Evolutionary conservation across 2,888 invertebrate species (phyloP), one percentile per base, ranked within the genome.

Genomic region (Cheilosia urbana): DNA sequence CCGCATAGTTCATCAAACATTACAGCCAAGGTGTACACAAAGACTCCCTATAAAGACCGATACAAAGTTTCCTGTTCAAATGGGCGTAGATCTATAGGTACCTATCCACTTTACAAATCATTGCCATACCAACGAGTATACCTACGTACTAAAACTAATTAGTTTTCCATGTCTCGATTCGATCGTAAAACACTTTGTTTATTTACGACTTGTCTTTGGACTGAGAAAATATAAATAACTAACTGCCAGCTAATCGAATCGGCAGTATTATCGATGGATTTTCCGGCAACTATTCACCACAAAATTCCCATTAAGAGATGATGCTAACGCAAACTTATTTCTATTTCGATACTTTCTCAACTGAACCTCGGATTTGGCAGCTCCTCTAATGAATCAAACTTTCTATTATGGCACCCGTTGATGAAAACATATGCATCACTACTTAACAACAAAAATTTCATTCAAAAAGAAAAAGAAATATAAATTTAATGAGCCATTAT

Each of bases 401-500:
- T 34, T 58, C 40, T 49, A 76, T 42, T 51, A 60, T 34, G 47
- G 34, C 17, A 60, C 34, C 9, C 9, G 5, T 13, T 45, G 11
- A 53, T 62, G 49, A 62, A 53, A 69, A 62, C 77, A 77, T 76
- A 40, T 49, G 51, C 47, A 37, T 42, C 58, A 21, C 19, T 21
- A 24, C 7, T 19, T 30, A n/a, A n/a, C 17, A 34, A 53, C 17
- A 60, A 34, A 42, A 60, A 51, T 49, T 73, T 75, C 65, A 76
- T 71, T 79, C 53, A 75, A 71, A 75, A 60, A 42, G 49, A 4
- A 13, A 49, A 13, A 21, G 21, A 19, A 49, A 65, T 81, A 85
- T 68, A 77, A 72, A 73, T 51, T 81, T 81, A 72, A 85, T 72
- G 66, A 42, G 34, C 51, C 81, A 81, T 85, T 85, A 81, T 85